Conservation (phyloP, 2,113 vertebrate genomes). For the Lanius collurio region DNA sequence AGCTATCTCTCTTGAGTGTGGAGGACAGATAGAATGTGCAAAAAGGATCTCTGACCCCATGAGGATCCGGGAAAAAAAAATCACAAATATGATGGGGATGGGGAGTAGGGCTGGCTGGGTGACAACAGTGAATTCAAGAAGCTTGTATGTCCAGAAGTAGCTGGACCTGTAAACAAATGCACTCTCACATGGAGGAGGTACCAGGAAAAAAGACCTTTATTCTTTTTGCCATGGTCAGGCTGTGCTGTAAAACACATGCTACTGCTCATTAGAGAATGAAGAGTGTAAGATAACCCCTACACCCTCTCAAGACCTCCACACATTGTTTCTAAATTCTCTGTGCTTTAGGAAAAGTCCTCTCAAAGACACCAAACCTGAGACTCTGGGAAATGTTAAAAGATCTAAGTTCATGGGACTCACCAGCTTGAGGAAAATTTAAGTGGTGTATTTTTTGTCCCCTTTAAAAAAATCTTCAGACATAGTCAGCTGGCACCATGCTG, state of each 20-base stretch:
- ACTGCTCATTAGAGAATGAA: background rate
- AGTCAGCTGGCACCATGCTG: background rate
- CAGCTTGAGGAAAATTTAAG: background rate
- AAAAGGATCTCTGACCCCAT: background rate
- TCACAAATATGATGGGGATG: background rate
- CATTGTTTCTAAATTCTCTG: background rate
- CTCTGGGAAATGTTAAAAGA: background rate
- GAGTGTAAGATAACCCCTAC: background rate
- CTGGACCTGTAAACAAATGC: background rate
- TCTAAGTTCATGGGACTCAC: background rate
- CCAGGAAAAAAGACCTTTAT: background rate
- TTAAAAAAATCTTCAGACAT: background rate
- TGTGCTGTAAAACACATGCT: background rate
- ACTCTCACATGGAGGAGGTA: background rate
- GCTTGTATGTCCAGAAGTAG: background rate
- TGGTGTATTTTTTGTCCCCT: background rate
- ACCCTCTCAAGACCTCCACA: background rate
- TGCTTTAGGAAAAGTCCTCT: background rate
- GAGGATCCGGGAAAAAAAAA: background rate
- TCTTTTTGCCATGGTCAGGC: background rate
- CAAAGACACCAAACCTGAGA: fast-evolving
- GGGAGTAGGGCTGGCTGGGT: background rate
- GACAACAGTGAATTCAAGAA: background rate
- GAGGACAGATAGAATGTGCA: background rate
- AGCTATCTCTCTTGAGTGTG: background rate